Percentiles rank a stretch among this genome's conserved stretches.
Conservation (phyloP, 2,888 invertebrate genomes). For the Drosophila eohydei region DNA sequence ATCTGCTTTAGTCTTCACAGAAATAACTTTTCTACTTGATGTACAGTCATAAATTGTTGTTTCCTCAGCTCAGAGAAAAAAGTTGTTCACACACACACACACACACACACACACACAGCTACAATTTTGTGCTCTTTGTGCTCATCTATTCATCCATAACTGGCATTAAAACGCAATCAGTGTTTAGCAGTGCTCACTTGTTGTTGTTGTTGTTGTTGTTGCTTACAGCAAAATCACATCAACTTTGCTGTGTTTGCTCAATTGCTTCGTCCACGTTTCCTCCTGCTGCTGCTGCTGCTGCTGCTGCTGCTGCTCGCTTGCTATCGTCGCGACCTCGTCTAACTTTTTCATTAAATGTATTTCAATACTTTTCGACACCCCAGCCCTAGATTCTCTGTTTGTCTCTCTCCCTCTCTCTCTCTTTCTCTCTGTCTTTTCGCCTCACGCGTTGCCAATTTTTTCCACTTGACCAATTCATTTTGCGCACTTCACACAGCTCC, state of each 20-base stretch:
- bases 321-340: constrained; percentile 46
- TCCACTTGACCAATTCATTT: constrained; percentile 80
- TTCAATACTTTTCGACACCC: constrained; percentile 71
- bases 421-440: neutral
- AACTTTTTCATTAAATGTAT: constrained; percentile 79
- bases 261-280: constrained; percentile 48
- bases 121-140: constrained; percentile 25
- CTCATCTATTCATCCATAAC: constrained; percentile 66
- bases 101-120: neutral
- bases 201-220: constrained; percentile 28
- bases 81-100: neutral
- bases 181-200: constrained; percentile 61
- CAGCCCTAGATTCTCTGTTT: neutral
- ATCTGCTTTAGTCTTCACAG: constrained; percentile 6
- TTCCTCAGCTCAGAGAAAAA: constrained; percentile 2
- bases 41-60: neutral
- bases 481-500: constrained; percentile 60
- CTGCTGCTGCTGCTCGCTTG: neutral
- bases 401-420: neutral
- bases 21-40: constrained; percentile 2
- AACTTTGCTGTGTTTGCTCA: constrained; percentile 62
- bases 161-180: constrained; percentile 77
- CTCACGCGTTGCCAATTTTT: constrained; percentile 66
- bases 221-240: constrained; percentile 73
- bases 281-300: constrained; percentile 1